Evolutionary conservation across 2,888 invertebrate genomes (phyloP), one percentile per base, ranked within the genome.

Genomic region (Torymus auratus): DNA sequence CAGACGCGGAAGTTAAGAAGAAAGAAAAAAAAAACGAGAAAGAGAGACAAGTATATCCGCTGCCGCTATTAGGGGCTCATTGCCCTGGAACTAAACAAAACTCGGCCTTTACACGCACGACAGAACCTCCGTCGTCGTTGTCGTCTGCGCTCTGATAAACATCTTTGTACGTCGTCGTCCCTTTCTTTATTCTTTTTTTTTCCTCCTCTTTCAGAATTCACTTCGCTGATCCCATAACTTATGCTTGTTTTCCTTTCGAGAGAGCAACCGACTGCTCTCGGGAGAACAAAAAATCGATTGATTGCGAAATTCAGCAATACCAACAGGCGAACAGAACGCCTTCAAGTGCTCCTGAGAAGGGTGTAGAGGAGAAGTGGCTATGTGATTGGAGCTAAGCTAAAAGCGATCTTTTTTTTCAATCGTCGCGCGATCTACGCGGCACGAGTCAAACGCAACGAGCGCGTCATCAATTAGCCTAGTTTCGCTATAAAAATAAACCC

Each of bases 71-170:
- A 82, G 71, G 62, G 72, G 61, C 73, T 73, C 77, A 61, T 64
- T 81, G 81, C 77, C 72, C 73, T 65, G 73, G 77, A 81, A 78
- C 70, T 55, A 65, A 78, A 65, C 62, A 70, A 69, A 77, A 72
- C 76, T 76, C 71, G 74, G 28, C 56, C 61, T 52, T 78, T 77
- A 68, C 58, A 73, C 73, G 76, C 75, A 77, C 77, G 52, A 67
- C 17, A 55, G 73, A 62, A 4, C 53, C 28, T 10, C 14, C 28
- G 3, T 5, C 1, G 20, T 5, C 28, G 28, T 28, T 4, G 28
- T 28, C 28, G 28, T 41, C 23, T n/a, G 53, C 81, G 81, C 81
- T 77, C 77, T 73, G 73, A 81, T 81, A 77, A 81, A 56, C 69
- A 72, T 14, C 28, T 28, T 28, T 28, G 28, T 28, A 2, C 73